Percentiles rank a stretch among this genome's conserved stretches.
Conservation (phyloP, 2,113 vertebrate genomes). For the Chaetodon auriga region DNA sequence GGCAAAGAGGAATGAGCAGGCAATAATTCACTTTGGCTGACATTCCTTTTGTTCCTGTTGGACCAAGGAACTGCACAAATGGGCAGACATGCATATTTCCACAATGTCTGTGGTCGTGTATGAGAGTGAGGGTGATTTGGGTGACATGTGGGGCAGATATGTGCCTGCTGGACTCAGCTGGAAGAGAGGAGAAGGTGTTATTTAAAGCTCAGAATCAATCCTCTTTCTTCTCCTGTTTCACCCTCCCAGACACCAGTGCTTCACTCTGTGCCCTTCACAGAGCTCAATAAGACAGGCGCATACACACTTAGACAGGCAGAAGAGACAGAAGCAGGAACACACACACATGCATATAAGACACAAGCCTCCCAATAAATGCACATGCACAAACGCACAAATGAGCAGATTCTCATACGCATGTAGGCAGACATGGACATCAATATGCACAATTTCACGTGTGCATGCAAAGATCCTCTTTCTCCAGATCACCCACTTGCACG, state of each 20-base stretch:
- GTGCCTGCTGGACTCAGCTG: constrained; percentile 78
- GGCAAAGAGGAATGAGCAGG: constrained; percentile 7
- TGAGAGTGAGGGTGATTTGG: constrained; percentile 40
- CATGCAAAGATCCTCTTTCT: neutral
- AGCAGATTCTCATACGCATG: constrained; percentile 7
- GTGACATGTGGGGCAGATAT: constrained; percentile 54
- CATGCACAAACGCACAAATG: constrained; percentile 10
- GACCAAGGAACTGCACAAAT: neutral
- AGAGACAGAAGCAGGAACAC: constrained; percentile 18
- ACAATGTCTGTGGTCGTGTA: neutral
- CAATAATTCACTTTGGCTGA: constrained; percentile 31
- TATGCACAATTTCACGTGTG: neutral
- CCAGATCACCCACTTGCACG: neutral
- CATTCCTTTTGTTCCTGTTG: neutral
- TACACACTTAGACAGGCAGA: constrained; percentile 17
- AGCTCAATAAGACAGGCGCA: constrained; percentile 41
- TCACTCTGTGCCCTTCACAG: constrained; percentile 38
- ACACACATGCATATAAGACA: constrained; percentile 17
- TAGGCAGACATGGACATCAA: neutral
- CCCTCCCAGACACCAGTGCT: constrained; percentile 39
- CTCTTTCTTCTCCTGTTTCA: constrained; percentile 36
- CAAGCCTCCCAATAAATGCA: constrained; percentile 29
- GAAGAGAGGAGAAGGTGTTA: constrained; percentile 76
- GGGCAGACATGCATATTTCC: neutral
- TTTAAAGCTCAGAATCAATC: constrained; percentile 84